Percentiles rank a stretch among this genome's conserved stretches.
Conservation (phyloP, 2,888 invertebrate genomes). For the Oscheius sp. region DNA sequence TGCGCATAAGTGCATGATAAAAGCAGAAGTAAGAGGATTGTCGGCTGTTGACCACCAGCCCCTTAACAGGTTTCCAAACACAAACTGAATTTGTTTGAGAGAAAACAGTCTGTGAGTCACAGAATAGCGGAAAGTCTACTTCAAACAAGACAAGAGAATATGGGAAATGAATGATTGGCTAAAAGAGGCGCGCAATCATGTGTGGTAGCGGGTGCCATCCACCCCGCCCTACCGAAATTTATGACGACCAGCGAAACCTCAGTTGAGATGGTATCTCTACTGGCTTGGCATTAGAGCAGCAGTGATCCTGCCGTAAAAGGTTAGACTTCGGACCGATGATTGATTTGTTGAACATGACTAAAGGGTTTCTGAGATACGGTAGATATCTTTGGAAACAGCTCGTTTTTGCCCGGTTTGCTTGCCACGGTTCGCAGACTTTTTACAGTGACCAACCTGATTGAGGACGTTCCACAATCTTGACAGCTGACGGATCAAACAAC, state of each 20-base stretch:
- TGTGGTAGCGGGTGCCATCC: constrained; percentile 24
- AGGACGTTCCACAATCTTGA: constrained; percentile 43
- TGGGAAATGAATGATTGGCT: constrained; percentile 14
- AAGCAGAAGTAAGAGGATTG: constrained; percentile 26
- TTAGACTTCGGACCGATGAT: not conserved
- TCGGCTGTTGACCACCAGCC: not conserved
- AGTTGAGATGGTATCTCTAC: constrained; percentile 16
- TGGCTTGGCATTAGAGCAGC: constrained; percentile 8
- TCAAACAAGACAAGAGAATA: not conserved
- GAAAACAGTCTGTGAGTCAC: not conserved
- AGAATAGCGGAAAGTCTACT: not conserved
- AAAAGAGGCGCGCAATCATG: constrained; percentile 12
- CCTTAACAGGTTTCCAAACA: constrained; percentile 22
- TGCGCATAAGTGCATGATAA: constrained; percentile 26
- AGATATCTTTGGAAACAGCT: not conserved
- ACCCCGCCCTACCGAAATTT: constrained; percentile 23
- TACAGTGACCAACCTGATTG: constrained; percentile 15
- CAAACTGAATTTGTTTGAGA: not conserved
- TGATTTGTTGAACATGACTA: constrained; percentile 1
- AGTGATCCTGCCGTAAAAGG: constrained; percentile 11
- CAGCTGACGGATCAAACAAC: constrained; percentile 73
- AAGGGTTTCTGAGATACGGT: not conserved
- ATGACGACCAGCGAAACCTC: constrained; percentile 32
- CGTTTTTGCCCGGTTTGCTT: not conserved
- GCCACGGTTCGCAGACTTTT: constrained; percentile 15